Conservation (phyloP, 2,797 vertebrate genomes). For the Rachycentron canadum region DNA sequence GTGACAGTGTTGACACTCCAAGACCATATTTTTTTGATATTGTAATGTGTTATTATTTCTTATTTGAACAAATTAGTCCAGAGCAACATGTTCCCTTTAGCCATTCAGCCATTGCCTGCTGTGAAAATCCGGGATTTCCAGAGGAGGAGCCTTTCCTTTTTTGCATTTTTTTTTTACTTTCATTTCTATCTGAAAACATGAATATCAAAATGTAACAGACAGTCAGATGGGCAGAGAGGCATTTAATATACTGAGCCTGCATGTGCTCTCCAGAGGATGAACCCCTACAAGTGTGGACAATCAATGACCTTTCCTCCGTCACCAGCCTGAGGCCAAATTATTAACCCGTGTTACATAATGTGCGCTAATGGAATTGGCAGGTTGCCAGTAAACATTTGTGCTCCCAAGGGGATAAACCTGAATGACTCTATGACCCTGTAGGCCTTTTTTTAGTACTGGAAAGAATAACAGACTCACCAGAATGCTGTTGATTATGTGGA, state of each 20-base stretch:
- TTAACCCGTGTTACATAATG: no score
- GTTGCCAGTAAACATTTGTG: neutral
- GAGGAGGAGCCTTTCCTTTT: neutral
- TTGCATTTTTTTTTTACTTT: neutral
- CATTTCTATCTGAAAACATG: neutral
- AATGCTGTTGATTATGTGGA: neutral
- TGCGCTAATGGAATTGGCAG: neutral
- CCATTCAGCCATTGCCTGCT: no score
- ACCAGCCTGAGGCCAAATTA: neutral
- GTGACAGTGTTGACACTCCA: no score
- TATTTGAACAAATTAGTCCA: no score
- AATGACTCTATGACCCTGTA: neutral
- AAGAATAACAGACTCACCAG: neutral
- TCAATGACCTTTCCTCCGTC: fast-evolving
- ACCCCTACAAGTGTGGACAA: neutral
- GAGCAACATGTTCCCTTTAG: no score
- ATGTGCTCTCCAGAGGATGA: neutral
- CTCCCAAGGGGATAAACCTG: neutral
- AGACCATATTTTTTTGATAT: no score
- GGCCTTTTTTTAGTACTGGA: neutral
- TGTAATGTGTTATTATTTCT: no score
- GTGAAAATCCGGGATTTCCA: no score
- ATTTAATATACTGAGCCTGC: neutral
- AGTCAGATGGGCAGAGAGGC: neutral
- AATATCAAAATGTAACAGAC: neutral